Conservation (phyloP, 92 coral and sea anemone genomes). For the Heliopora coerulea region DNA sequence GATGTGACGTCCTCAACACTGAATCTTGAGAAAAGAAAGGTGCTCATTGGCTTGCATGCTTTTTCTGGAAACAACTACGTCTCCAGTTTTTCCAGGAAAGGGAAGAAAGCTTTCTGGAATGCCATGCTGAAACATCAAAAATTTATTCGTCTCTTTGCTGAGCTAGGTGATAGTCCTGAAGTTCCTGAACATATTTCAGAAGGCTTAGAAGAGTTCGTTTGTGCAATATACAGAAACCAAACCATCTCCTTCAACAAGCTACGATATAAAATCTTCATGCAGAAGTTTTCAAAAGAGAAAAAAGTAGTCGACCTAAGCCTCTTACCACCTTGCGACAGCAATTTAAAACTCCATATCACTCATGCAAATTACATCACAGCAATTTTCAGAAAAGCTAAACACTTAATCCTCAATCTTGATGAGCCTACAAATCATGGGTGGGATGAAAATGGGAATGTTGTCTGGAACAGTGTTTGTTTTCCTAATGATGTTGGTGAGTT, state of each 20-base stretch:
- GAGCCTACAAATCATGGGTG: constrained; percentile 18
- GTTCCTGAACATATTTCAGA: not conserved
- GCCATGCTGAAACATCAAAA: constrained; percentile 7
- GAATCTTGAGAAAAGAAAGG: not conserved
- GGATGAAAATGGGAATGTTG: constrained; percentile 1
- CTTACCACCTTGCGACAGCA: constrained; percentile 15
- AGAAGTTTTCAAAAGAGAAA: constrained; percentile 18
- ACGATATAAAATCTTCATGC: constrained; percentile 10
- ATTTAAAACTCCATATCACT: constrained; percentile 5
- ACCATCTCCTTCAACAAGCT: not conserved
- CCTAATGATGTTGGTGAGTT: constrained; percentile 12
- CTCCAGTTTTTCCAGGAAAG: constrained; percentile 18
- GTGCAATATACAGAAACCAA: not conserved
- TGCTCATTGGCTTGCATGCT: constrained; percentile 8
- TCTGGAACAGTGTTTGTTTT: constrained; percentile 18
- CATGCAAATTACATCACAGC: constrained; percentile 11
- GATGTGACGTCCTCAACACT: constrained; percentile 12
- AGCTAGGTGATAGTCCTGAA: constrained; percentile 2
- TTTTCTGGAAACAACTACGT: constrained; percentile 29
- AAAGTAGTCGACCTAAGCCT: constrained; percentile 23
- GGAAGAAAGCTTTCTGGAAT: constrained; percentile 29
- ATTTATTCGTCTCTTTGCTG: constrained; percentile 9
- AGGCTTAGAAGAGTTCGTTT: constrained; percentile 13
- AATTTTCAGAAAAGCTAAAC: constrained; percentile 8
- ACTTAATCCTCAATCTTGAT: not conserved